Base-by-base conservation (phyloP, 2,113 vertebrate species). In the Paratilapia polleni region DNA sequence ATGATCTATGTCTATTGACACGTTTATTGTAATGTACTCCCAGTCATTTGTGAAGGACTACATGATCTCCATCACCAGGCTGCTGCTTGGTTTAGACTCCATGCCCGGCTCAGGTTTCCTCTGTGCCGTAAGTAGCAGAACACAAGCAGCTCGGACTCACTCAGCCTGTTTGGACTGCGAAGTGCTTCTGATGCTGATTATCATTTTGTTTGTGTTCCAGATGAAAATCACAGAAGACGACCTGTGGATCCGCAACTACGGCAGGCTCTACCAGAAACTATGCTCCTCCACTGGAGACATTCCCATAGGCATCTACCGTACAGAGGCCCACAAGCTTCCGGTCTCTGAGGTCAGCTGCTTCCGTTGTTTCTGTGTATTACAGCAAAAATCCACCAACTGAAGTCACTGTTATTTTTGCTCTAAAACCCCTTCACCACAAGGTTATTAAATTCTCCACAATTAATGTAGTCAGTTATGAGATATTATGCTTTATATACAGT, bases 1-100 rank as follows among this genome's bases (percentile, higher is more conserved):
- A 5, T 60, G 19, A 74, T 83, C 10, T 52, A 8, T 77, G n/a
- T 68, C 19, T 81, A 12, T 28, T 75, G 19, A 61, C 22, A 41
- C 62, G 15, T 74, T 54, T 77, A 52, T 41, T 68, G 19, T 74
- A 73, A 61, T 85, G 15, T 86, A 20, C 14, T 62, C 15, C 78
- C 90, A 97, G 96, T 97, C 96, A 6, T 97, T 97, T 89, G 96
- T 97, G 86, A 97, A 97, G 89, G 96, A 97, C 94, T 97, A 97
- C 95, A 97, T 97, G 96, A 96, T 97, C 92, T 96, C 96, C 92
- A 97, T 97, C 88, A 93, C 96, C 77, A 96, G 96, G 58, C 94
- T 97, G 20, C 91, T 97, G 63, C 95, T 97, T 76, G 96, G 96
- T 74, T 92, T 97, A 57, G 96, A 97, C 90, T 96, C 96, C 68